Conservation (phyloP, 1,140 invertebrate species). For the Coenobita brevimanus region DNA sequence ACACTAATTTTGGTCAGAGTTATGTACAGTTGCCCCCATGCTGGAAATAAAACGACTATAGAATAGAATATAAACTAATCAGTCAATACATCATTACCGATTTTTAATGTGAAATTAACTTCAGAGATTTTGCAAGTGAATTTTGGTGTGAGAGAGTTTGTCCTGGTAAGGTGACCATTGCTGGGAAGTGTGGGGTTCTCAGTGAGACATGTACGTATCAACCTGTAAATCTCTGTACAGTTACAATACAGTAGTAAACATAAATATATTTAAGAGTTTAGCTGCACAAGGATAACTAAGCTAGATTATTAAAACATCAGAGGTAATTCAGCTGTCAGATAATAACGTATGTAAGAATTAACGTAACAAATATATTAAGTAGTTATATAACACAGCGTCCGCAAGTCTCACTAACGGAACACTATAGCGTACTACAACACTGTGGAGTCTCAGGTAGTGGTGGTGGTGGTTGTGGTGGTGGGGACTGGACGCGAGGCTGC, state of each 20-base stretch:
- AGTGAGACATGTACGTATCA: too few relatives aligned
- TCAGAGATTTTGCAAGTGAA: background rate
- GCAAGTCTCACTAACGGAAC: background rate
- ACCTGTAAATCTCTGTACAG: too few relatives aligned
- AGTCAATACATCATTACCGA: conserved; percentile 37
- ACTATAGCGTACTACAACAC: background rate
- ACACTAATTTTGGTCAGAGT: conserved; percentile 53
- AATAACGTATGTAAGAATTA: background rate
- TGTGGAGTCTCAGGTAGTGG: background rate
- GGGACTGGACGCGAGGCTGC: background rate
- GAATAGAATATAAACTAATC: conserved; percentile 37
- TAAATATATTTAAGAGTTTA: background rate
- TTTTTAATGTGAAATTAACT: conserved; percentile 21
- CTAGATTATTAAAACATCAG: background rate
- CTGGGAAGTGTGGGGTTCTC: background rate
- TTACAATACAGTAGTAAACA: background rate
- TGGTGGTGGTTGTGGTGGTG: background rate
- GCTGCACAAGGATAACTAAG: too few relatives aligned
- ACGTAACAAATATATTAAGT: background rate
- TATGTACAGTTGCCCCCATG: conserved; percentile 43
- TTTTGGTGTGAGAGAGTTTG: background rate
- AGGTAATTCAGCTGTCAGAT: conserved; percentile 16
- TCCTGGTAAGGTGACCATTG: background rate
- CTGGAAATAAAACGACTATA: background rate
- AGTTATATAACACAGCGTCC: background rate